Conservation (phyloP, 2,888 invertebrate species). For the Harpalus rufipes region DNA sequence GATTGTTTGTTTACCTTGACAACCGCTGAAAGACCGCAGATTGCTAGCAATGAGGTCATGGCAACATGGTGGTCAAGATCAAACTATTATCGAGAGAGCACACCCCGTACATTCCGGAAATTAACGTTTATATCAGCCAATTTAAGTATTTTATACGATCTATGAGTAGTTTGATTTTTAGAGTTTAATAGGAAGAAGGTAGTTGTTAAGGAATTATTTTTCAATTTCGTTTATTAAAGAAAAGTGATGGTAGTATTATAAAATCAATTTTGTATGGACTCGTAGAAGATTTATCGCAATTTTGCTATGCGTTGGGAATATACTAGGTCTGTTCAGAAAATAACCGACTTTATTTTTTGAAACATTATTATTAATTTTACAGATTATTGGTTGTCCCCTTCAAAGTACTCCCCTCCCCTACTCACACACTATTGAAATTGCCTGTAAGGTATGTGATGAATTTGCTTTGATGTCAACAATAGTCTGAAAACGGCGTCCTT, state of each 20-base stretch:
- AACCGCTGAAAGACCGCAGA: slow-evolving; percentile 22
- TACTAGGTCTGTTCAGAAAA: too few relatives aligned
- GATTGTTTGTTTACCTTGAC: slow-evolving; percentile 37
- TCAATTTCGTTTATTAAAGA: not conserved
- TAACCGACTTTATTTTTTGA: too few relatives aligned
- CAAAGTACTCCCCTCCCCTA: too few relatives aligned
- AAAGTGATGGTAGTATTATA: not conserved
- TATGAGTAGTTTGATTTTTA: not conserved
- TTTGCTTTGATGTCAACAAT: too few relatives aligned
- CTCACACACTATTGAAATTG: too few relatives aligned
- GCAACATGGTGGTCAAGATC: slow-evolving; percentile 43
- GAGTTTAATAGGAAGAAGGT: not conserved
- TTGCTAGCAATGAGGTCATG: slow-evolving; percentile 30
- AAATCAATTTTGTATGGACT: not conserved
- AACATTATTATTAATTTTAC: too few relatives aligned
- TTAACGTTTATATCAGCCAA: not conserved
- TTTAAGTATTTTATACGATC: not conserved
- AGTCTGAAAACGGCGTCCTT: too few relatives aligned
- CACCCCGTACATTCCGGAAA: slow-evolving; percentile 49
- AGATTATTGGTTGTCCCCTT: too few relatives aligned
- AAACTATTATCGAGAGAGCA: not conserved
- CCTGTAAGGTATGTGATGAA: too few relatives aligned
- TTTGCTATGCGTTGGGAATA: not conserved
- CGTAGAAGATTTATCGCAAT: not conserved
- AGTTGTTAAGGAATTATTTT: not conserved